phyloP scores from a whole-genome alignment of 2,888 invertebrate species.

The Morpho helenor region DNA sequence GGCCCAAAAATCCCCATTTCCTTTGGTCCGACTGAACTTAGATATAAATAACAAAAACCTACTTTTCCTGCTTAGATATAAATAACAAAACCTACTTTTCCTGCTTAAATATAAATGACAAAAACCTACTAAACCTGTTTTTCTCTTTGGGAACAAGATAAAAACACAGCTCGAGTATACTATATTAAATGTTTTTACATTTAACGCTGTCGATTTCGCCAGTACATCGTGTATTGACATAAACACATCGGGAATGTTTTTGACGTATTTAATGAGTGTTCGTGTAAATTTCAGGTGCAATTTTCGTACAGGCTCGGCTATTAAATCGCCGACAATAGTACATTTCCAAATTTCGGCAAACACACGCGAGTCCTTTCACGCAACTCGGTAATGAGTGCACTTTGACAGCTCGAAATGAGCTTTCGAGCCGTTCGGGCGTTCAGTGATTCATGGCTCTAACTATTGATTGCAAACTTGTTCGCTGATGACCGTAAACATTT shows the following conservation, averaged over 20 bases:
- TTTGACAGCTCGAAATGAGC: conserved; percentile 28
- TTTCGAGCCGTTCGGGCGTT: conserved; percentile 17
- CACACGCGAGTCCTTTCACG: conserved; percentile 25
- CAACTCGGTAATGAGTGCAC: conserved; percentile 24
- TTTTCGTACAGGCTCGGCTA: conserved; percentile 4
- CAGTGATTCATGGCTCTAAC: conserved; percentile 20
- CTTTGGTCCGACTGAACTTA: too few species aligned
- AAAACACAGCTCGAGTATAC: not conserved
- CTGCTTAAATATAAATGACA: too few species aligned
- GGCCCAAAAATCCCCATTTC: too few species aligned
- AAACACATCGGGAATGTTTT: too few species aligned
- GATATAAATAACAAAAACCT: too few species aligned
- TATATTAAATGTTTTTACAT: too few species aligned
- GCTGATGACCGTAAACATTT: not conserved
- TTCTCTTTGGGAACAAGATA: not conserved
- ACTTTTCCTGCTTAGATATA: too few species aligned
- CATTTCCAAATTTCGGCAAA: conserved; percentile 17
- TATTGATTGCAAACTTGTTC: conserved; percentile 6
- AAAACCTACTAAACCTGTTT: not conserved
- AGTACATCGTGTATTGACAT: too few species aligned
- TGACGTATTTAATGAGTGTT: not conserved
- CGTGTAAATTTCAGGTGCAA: conserved; percentile 8
- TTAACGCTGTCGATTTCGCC: too few species aligned
- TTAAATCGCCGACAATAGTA: conserved; percentile 14
- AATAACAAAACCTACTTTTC: too few species aligned